Base-by-base conservation (phyloP, 2,888 invertebrate genomes). In the Acanthosepion esculentum region DNA sequence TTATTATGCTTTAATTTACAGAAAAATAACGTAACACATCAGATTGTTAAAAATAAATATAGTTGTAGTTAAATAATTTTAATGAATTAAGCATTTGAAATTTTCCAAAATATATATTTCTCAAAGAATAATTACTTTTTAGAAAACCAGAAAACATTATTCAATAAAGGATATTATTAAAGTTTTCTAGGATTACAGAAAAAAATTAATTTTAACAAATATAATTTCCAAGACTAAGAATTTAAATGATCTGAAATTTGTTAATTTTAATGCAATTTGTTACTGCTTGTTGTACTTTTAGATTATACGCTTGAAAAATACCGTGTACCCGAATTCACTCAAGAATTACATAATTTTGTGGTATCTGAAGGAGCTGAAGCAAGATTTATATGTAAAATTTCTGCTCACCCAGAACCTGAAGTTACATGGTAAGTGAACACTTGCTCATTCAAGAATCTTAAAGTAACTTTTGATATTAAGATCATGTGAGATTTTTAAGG, bases 251-350 rank as follows among this genome's bases (percentile, higher is more conserved):
- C n/a, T 78, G n/a, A 78, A 33, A 78, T 78, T 78, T 2, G 15
- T 78, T 33, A n/a, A 78, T 78, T 78, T 12, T 15, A n/a, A 93
- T 93, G 5, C 41, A 91, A 59, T 64, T 53, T 93, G 29, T 94
- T 59, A 59, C 91, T 59, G 55, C 23, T 50, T 91, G 92, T 41
- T 59, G 33, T 48, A 59, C 53, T 95, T 95, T 23, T 95, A 97
- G 97, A 96, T 95, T 95, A 95, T 23, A 95, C 97, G 91, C 97
- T 97, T 95, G 97, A 96, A 64, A 97, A 97, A 55, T 97, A 97
- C 95, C 96, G 96, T 91, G 96, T 97, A 59, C 98, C 98, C 23
- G 97, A 97, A 95, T 97, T 98, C 96, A 95, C 96, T 48, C 96
- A 96, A 94, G 95, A 95, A 93, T 95, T 97, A 92, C 95, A 96